These are phyloP conservation scores for Dromas ardeola DNA, from an alignment of 2,113 vertebrate species.

Conservation along the genomic window DNA sequence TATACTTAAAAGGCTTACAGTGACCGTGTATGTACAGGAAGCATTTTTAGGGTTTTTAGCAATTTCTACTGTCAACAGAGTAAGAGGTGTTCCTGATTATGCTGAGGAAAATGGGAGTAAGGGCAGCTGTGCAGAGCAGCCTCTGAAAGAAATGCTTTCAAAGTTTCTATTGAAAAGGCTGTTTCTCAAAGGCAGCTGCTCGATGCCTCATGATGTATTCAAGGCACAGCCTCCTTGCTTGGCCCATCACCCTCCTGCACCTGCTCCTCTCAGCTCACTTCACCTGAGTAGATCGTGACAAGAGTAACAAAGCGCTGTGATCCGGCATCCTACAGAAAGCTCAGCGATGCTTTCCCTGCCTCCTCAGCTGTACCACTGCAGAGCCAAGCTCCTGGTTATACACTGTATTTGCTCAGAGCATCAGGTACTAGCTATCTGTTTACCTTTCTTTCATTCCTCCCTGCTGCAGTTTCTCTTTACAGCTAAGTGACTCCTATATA, in stretches of 20 bases:
- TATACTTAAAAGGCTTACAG: background rate
- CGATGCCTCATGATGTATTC: slow-evolving; percentile 39
- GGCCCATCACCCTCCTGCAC: slow-evolving; percentile 54
- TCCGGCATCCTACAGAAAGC: background rate
- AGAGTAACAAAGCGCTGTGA: slow-evolving; percentile 22
- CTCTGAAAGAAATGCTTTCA: slow-evolving; percentile 32
- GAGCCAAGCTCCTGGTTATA: background rate
- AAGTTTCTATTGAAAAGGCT: background rate
- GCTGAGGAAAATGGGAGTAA: background rate
- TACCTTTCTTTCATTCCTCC: background rate
- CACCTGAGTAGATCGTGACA: slow-evolving; percentile 61
- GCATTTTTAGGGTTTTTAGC: background rate
- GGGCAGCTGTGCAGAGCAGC: background rate
- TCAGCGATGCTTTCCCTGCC: background rate
- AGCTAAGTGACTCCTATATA: rapidly evolving
- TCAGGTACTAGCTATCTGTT: background rate
- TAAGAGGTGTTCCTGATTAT: background rate
- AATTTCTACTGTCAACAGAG: background rate
- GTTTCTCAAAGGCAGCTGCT: slow-evolving; percentile 59
- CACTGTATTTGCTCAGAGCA: slow-evolving; percentile 5
- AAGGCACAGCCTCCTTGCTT: slow-evolving; percentile 25
- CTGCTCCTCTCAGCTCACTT: slow-evolving; percentile 55
- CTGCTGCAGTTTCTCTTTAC: background rate
- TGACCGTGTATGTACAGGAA: background rate
- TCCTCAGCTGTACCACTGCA: background rate